A percentile compares a stretch with the other conserved stretches of the same genome.
Conservation (phyloP, 2,113 vertebrate species). For the Anolis carolinensis region DNA sequence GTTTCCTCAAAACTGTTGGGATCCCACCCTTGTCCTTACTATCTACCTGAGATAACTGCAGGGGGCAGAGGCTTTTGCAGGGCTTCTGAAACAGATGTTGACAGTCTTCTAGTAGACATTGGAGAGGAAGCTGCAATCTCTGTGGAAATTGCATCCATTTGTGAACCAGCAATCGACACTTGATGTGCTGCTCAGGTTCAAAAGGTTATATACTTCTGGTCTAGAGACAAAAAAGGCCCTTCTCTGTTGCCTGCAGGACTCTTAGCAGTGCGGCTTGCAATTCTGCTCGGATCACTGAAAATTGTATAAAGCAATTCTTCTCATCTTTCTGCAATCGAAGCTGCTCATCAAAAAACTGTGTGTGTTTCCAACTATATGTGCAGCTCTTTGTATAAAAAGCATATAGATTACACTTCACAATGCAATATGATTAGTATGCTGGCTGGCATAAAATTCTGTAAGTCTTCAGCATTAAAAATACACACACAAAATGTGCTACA, state of each 20-base stretch:
- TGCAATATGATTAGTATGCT: slow-evolving; percentile 16
- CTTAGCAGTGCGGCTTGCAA: not conserved
- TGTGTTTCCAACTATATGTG: slow-evolving; percentile 11
- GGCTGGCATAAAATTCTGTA: not conserved
- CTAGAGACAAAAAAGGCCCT: not conserved
- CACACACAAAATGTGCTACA: slow-evolving; percentile 19
- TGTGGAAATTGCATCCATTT: no score
- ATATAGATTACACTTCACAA: not conserved
- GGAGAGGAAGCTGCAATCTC: no score
- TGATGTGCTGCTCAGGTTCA: no score
- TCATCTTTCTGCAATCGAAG: not conserved
- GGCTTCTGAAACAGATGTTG: no score
- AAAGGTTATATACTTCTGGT: not conserved
- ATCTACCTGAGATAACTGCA: no score
- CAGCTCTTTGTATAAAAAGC: not conserved
- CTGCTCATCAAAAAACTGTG: not conserved
- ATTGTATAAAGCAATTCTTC: not conserved
- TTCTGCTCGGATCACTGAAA: not conserved
- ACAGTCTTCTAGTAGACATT: no score
- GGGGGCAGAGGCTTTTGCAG: no score
- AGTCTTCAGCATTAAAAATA: slow-evolving; percentile 34
- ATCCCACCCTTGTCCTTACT: no score
- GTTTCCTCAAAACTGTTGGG: no score
- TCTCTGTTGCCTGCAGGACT: not conserved
- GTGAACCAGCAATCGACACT: no score